phyloP scores from a whole-genome alignment of 2,113 vertebrate genomes.

The Labeo catla region DNA sequence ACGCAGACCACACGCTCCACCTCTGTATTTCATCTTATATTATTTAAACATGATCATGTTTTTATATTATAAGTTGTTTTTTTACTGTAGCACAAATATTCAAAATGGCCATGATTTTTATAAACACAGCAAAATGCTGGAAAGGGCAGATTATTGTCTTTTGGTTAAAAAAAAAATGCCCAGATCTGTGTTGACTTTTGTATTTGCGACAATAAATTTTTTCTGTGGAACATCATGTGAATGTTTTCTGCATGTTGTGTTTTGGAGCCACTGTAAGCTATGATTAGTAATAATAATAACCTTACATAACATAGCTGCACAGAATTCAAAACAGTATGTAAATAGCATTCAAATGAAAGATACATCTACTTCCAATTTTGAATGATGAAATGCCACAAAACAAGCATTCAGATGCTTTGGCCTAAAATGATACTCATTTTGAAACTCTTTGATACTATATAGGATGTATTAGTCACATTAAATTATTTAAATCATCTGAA shows the following conservation, averaged over 20 bases:
- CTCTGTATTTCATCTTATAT: slow-evolving; percentile 6
- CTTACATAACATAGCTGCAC: neutral
- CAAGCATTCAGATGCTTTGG: neutral
- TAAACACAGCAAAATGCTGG: neutral
- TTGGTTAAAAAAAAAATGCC: neutral
- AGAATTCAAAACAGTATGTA: neutral
- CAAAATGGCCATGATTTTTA: slow-evolving; percentile 17
- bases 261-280: neutral
- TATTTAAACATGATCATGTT: slow-evolving; percentile 34
- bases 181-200: slow-evolving; percentile 27
- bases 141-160: neutral
- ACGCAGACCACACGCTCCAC: slow-evolving; percentile 2
- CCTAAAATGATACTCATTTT: neutral
- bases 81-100: slow-evolving; percentile 27
- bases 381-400: neutral
- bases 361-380: neutral
- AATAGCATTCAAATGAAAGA: neutral
- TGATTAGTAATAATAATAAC: neutral
- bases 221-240: neutral
- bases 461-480: neutral
- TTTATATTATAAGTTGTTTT: slow-evolving; percentile 4
- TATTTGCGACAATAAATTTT: slow-evolving; percentile 28
- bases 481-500: neutral
- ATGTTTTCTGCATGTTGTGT: neutral
- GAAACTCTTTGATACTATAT: neutral